Percentiles rank a stretch among this genome's conserved stretches.
Conservation (phyloP, 2,797 vertebrate genomes). For the Darevskia nairensis region DNA sequence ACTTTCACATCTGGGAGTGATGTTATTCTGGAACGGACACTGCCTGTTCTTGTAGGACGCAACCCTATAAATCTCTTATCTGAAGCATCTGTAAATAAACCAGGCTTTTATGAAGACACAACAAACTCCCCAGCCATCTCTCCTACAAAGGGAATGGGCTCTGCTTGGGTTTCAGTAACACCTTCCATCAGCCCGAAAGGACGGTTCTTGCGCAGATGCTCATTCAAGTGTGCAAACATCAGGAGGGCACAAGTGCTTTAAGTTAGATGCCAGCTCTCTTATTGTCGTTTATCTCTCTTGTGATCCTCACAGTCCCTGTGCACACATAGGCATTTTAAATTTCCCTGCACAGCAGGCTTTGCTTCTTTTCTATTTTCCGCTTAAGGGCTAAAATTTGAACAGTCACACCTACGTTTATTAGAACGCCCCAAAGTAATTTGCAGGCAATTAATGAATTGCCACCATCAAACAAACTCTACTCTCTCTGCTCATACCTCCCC, state of each 20-base stretch:
- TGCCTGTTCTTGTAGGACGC: neutral
- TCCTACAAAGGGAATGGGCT: neutral
- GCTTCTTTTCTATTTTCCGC: neutral
- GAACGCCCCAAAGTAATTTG: neutral
- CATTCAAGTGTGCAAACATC: neutral
- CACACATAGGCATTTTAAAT: neutral
- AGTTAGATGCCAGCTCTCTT: neutral
- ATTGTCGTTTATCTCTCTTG: neutral
- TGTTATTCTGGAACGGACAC: neutral
- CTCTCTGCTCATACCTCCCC: neutral
- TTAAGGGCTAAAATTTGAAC: neutral
- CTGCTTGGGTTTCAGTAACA: neutral
- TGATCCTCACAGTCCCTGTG: neutral
- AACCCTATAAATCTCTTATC: slow-evolving; percentile 21
- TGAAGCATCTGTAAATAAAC: neutral
- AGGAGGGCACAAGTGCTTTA: neutral
- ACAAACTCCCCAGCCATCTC: neutral
- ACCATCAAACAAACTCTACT: neutral
- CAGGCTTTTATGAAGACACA: slow-evolving; percentile 1
- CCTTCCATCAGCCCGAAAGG: neutral
- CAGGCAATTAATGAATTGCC: neutral
- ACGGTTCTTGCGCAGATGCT: neutral
- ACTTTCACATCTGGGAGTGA: neutral
- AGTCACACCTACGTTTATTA: neutral
- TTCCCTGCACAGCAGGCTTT: neutral